Base-by-base conservation (phyloP, 1,140 invertebrate species). In the Drosophila setifemur region DNA sequence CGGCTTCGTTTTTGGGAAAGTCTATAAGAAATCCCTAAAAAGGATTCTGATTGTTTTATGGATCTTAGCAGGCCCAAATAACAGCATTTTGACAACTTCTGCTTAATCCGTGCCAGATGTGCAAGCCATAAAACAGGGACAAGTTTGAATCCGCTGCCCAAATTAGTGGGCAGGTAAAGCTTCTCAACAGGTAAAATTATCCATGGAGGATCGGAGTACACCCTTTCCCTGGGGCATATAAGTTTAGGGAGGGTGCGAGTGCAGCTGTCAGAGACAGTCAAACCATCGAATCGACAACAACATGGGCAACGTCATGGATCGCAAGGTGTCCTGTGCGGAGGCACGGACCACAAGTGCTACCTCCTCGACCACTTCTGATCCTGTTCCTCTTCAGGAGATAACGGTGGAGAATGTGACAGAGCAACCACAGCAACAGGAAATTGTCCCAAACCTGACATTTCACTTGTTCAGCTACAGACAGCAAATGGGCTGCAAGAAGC, bases 381-480 rank as follows among this genome's bases (percentile, higher is more conserved):
- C 33, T 14, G 33, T 14, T 3, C 12, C 33, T 7, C 8, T 18
- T 12, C 5, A 33, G 5, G 58, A 53, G 16, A 14, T 43, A 8
- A 7, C 12, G 16, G 31, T 7, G 33, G 31, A 37, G 2, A 6
- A 2, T 1, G 11, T 37, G 23, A 3, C 23, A 0, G 25, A 52
- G 2, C n/a, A n/a, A 28, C 4, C 4, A n/a, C 35, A 57, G 3
- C 5, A 25, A 0, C 12, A 40, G 12, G 35, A 47, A 18, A 4
- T 23, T 6, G 12, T 16, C 0, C 3, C 57, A 0, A 85, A 75
- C 50, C 42, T 85, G 0, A 35, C 42, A 0, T 63, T 78, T 2
- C 73, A 88, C 5, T 9, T 89, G 18, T 89, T 75, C 23, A 55
- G 45, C 2, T 89, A 88, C 49, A 66, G 76, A 4, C 79, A 88